These are phyloP conservation scores for Cheumatopsyche charites DNA, from an alignment of 1,140 invertebrate genomes.

Conservation along the genomic window DNA sequence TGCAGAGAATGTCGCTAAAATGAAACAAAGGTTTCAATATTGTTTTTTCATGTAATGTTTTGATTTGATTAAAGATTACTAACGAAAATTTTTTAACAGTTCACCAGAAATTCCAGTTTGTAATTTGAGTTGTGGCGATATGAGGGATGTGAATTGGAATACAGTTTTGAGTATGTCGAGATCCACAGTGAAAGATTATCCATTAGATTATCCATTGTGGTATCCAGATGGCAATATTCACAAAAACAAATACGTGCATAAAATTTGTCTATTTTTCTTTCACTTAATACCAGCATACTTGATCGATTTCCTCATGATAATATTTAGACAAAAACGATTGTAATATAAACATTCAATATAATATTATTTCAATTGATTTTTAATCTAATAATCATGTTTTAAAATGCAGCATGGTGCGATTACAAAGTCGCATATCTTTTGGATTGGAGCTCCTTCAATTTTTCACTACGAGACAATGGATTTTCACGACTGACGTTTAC, in stretches of 20 bases:
- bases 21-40: not conserved
- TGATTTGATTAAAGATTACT: not conserved
- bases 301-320: conserved; percentile 64
- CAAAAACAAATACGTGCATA: conserved; percentile 61
- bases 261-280: conserved; percentile 63
- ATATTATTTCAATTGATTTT: not conserved
- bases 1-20: conserved; percentile 55
- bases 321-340: conserved; percentile 69
- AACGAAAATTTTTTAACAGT: conserved; percentile 54
- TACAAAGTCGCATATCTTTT: conserved; percentile 61
- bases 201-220: conserved; percentile 67
- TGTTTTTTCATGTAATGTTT: too few species aligned
- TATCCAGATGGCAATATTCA: conserved; percentile 69
- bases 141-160: conserved; percentile 75
- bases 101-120: conserved; percentile 69
- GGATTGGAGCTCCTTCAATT: conserved; percentile 68
- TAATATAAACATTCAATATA: conserved; percentile 51
- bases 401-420: conserved; percentile 60
- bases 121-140: conserved; percentile 73
- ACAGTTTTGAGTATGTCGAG: conserved; percentile 74
- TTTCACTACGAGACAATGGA: conserved; percentile 76
- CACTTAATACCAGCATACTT: conserved; percentile 69
- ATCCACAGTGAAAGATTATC: conserved; percentile 53
- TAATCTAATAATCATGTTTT: not conserved
- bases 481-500: conserved; percentile 62